Evolutionary conservation across 2,113 vertebrate genomes (phyloP), one percentile per base, ranked within the genome.

Genomic region (Entosphenus tridentatus): DNA sequence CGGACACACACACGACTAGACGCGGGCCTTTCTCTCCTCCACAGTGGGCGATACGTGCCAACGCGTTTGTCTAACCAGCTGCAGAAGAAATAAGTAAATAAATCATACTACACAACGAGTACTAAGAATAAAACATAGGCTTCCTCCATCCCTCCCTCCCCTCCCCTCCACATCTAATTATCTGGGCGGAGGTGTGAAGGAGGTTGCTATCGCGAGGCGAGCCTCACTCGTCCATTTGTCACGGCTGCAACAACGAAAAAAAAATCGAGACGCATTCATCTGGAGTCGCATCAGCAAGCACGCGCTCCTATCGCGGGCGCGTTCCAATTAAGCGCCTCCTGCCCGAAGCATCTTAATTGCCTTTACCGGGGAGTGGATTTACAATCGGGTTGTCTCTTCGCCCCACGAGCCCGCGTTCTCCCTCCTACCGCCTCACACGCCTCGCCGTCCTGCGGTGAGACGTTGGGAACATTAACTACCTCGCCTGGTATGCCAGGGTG

Each of bases 311-410:
- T 65, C 59, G 18, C 59, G 59, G 59, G 8, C 59, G 59, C 59
- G n/a, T 65, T 65, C 59, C 59, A 65, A 65, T 65, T 65, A 65
- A 65, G 18, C 59, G 14, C 59, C 18, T 65, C 59, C 18, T 65
- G 39, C 39, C 59, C 59, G 18, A 16, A 16, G 14, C 59, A 8
- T 65, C 59, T 65, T 65, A 65, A 65, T 65, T 65, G 59, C 59
- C 59, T 62, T 17, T 65, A 18, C 59, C n/a, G n/a, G 18, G 59
- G 18, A 65, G 59, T 18, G 59, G 59, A 65, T 65, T 65, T 65
- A 65, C 59, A 65, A 16, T 18, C n/a, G 59, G 39, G 39, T 39
- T 39, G 39, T 39, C 39, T 39, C 39, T 4, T 39, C 39, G 39
- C 39, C 39, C 39, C 39, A 39, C 39, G 39, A 39, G 39, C 39